These are phyloP conservation scores for Branchipolynoe longqiensis DNA, from an alignment of 2,888 invertebrate genomes.

Conservation along the genomic window DNA sequence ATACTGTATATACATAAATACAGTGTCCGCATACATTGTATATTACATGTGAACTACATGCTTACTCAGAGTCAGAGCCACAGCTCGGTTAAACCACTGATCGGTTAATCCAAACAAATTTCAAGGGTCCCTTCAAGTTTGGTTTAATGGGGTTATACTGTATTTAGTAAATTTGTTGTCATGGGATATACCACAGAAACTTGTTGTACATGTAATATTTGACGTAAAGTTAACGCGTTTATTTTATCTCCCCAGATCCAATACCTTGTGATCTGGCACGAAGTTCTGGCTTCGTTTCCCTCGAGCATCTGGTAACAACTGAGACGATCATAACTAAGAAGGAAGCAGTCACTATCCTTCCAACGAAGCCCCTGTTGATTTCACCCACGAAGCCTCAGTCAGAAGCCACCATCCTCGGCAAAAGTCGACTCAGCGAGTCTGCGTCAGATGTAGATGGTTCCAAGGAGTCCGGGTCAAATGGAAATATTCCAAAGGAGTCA, in stretches of 20 bases:
- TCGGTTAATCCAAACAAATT: background rate
- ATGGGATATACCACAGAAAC: background rate
- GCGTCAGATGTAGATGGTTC: no score
- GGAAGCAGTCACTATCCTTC: background rate
- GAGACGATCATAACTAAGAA: conserved; percentile 62
- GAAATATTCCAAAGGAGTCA: no score
- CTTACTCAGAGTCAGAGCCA: no score
- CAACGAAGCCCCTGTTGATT: no score
- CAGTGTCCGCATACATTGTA: no score
- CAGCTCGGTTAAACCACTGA: background rate
- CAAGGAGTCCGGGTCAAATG: no score
- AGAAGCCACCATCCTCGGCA: no score
- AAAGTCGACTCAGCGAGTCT: no score
- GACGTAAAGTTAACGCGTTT: conserved; percentile 23
- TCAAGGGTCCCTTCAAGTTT: background rate
- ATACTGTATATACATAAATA: no score
- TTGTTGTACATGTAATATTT: background rate
- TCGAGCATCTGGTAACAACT: conserved; percentile 75
- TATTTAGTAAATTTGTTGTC: background rate
- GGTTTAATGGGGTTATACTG: background rate
- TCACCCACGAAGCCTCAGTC: no score
- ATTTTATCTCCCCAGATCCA: no score
- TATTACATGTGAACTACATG: no score
- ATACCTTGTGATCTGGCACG: conserved; percentile 75
- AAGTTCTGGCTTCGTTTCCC: conserved; percentile 68